Base-by-base conservation (phyloP, 2,888 invertebrate species). In the Phragmatobia fuliginosa region DNA sequence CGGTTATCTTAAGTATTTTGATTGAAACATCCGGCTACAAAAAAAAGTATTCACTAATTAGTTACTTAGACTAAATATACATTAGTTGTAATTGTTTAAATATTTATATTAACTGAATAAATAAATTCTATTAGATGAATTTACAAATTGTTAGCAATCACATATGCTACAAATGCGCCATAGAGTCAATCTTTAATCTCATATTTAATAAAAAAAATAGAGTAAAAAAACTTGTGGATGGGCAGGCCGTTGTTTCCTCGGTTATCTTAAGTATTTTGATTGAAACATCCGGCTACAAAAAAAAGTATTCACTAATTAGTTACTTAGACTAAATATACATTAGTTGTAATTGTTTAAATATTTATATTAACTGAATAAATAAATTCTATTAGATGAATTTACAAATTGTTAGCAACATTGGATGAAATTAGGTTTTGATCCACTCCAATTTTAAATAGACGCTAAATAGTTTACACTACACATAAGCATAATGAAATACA, bases 221-320 rank as follows among this genome's bases (percentile, higher is more conserved):
- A 56, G 28, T 56, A 28, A 16, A 56, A 56, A 28, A 28, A 11
- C 52, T 56, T 56, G 28, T 56, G 28, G 56, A 28, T 56, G 56
- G 25, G 56, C 56, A 28, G 28, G 56, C 56, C 56, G 28, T 28
- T 25, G 56, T 28, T 56, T 28, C 11, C 56, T 56, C 6, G 16
- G 28, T 56, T 56, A 28, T 56, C 56, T 56, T 28, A 56, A 56
- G 25, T 56, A 56, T 56, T 56, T 56, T 56, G 56, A 28, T 56
- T 56, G 5, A 16, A 56, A 28, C 28, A 56, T 56, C 28, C 28
- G 52, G 14, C 28, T 28, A 56, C 56, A 56, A 56, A 16, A 25
- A 49, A 28, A 28, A 25, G 14, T 28, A 56, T 28, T 56, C 56
- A 56, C 56, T 56, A 56, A 56, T 56, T 28, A 56, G 28, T 28